Percentiles rank a stretch among this genome's conserved stretches.
Conservation (phyloP, 2,113 vertebrate genomes). For the Mastomys natalensis region DNA sequence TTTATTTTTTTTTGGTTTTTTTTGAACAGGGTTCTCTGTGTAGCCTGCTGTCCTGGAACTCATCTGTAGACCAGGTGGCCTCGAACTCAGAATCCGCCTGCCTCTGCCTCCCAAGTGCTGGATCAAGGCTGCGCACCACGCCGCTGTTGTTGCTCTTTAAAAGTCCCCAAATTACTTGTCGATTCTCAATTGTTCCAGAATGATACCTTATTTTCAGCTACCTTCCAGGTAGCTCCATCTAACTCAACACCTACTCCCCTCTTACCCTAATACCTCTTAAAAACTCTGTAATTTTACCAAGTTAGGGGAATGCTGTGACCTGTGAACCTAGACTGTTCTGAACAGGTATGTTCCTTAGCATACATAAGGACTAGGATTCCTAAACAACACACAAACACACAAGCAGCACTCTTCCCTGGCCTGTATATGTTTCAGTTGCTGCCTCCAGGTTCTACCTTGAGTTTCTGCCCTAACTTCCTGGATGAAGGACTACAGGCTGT, state of each 20-base stretch:
- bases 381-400: background rate
- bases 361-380: background rate
- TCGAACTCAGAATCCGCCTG: too few species aligned
- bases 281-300: slow-evolving; percentile 4
- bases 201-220: background rate
- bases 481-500: background rate
- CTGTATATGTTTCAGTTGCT: background rate
- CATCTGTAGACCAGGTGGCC: too few species aligned
- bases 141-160: too few species aligned
- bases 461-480: background rate
- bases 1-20: too few species aligned
- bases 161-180: slow-evolving; percentile 19
- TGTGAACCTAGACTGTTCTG: background rate
- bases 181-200: slow-evolving; percentile 14
- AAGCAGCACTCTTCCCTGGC: background rate
- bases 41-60: too few species aligned
- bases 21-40: too few species aligned
- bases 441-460: background rate
- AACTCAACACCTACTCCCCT: slow-evolving; percentile 10
- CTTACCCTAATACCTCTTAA: background rate
- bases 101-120: too few species aligned
- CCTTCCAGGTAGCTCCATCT: background rate
- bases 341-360: background rate
- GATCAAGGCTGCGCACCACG: too few species aligned
- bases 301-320: background rate